A percentile compares a stretch with the other conserved stretches of the same genome.
These are phyloP conservation scores for Thunnus maccoyii DNA, from an alignment of 2,113 vertebrate species.

Conservation along the genomic window DNA sequence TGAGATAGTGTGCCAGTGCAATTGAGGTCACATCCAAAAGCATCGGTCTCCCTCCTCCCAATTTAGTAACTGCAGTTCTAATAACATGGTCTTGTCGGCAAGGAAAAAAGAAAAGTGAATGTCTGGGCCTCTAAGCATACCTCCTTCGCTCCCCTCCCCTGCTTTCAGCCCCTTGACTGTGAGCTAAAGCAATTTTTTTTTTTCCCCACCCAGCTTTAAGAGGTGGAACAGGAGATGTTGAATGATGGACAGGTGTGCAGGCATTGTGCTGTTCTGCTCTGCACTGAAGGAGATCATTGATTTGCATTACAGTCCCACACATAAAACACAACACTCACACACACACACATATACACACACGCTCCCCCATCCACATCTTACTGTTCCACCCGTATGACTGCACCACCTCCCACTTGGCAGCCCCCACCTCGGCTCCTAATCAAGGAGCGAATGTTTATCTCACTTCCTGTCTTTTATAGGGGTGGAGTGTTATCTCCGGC, in stretches of 20 bases:
- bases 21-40: constrained; percentile 81
- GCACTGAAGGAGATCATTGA: constrained; percentile 82
- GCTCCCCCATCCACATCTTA: constrained; percentile 53
- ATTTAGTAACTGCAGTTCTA: constrained; percentile 73
- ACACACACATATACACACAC: constrained; percentile 16
- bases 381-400: constrained; percentile 76
- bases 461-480: constrained; percentile 75
- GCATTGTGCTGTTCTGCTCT: constrained; percentile 77
- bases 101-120: constrained; percentile 74
- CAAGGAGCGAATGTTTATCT: constrained; percentile 75
- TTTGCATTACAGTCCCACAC: constrained; percentile 78
- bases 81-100: constrained; percentile 69
- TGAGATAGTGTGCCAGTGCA: constrained; percentile 69
- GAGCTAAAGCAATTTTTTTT: constrained; percentile 67
- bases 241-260: constrained; percentile 84
- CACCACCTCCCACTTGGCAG: constrained; percentile 68
- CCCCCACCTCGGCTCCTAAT: constrained; percentile 64
- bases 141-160: constrained; percentile 47
- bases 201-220: constrained; percentile 57
- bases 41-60: constrained; percentile 68
- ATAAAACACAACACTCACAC: constrained; percentile 61
- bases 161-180: constrained; percentile 70
- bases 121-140: constrained; percentile 66
- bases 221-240: constrained; percentile 79
- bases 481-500: constrained; percentile 69